These are phyloP conservation scores for Hirtodrosophila histrioides DNA, from an alignment of 2,888 invertebrate species.

Conservation along the genomic window DNA sequence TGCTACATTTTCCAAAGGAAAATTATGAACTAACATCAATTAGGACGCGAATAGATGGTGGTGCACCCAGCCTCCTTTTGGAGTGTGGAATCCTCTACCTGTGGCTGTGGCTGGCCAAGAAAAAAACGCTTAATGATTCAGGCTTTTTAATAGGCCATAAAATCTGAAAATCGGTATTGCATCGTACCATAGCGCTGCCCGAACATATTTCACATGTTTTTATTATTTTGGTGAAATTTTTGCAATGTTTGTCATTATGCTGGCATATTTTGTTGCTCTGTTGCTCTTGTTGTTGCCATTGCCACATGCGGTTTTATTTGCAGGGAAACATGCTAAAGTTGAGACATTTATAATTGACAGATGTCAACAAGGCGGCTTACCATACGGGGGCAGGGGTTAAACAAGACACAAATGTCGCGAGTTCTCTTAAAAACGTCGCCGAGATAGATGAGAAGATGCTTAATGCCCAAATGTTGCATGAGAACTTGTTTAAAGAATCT, in stretches of 20 bases:
- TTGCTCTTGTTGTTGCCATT: slow-evolving; percentile 32
- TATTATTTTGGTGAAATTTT: slow-evolving; percentile 75
- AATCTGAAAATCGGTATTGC: slow-evolving; percentile 77
- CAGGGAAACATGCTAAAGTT: slow-evolving; percentile 41
- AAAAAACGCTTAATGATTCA: slow-evolving; percentile 72
- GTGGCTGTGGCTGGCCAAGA: slow-evolving; percentile 37
- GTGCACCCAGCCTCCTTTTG: slow-evolving; percentile 7
- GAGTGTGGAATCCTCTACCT: slow-evolving; percentile 11
- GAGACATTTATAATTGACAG: slow-evolving; percentile 73
- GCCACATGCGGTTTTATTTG: slow-evolving; percentile 72
- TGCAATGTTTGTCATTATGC: slow-evolving; percentile 57
- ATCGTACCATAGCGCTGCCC: slow-evolving; percentile 59
- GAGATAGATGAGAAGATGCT: background rate
- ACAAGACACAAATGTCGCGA: slow-evolving; percentile 12
- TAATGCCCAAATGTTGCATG: slow-evolving; percentile 1
- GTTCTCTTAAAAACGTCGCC: background rate
- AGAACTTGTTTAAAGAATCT: no score
- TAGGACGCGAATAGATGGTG: slow-evolving; percentile 61
- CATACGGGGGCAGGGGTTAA: background rate
- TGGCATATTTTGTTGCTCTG: slow-evolving; percentile 42
- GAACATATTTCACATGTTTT: slow-evolving; percentile 77
- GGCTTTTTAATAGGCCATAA: slow-evolving; percentile 77
- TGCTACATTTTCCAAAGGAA: slow-evolving; percentile 79
- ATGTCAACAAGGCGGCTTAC: slow-evolving; percentile 58
- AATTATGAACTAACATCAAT: slow-evolving; percentile 80